Evolutionary conservation across 2,888 invertebrate species (phyloP), one percentile per base, ranked within the genome.

Genomic region (Chloroclysta siterata): DNA sequence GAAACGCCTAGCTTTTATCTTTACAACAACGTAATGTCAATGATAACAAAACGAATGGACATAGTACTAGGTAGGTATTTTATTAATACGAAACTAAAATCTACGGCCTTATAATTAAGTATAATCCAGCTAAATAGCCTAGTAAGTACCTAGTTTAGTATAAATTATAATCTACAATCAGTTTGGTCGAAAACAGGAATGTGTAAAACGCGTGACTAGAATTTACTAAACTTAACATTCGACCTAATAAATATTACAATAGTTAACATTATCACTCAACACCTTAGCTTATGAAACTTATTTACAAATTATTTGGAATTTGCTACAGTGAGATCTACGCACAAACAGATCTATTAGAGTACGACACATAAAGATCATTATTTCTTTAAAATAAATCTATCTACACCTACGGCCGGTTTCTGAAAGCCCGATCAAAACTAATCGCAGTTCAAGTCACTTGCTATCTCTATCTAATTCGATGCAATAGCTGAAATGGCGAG

Each of bases 121-220:
- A 17, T 52, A 59, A 28, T 48, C n/a, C 44, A 33, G 48, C 56
- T 48, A 52, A 60, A 53, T 39, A 57, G 53, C 53, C 64, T 51
- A 58, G 5, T 48, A 48, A 42, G 61, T 29, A 28, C 48, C 51
- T 28, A 60, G 52, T 42, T 42, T 46, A 48, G 46, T 56, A 48
- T 56, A 64, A 57, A 47, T 54, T 56, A 48, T 56, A 65, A 53
- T 53, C 65, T 60, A 81, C 83, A 77, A 82, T 80, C 80, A 85
- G 90, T 91, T 92, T 91, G 91, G 90, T 92, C 91, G 89, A 87
- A 87, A 92, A 92, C 91, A 92, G 93, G 93, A 93, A 92, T 92
- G 93, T 90, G 82, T 89, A 89, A 89, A 92, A 93, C 91, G 88
- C 85, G 81, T 93, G 93, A 92, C 93, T 93, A 93, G 93, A 93